phyloP scores from a whole-genome alignment of 2,797 vertebrate species.

The Fratercula arctica region DNA sequence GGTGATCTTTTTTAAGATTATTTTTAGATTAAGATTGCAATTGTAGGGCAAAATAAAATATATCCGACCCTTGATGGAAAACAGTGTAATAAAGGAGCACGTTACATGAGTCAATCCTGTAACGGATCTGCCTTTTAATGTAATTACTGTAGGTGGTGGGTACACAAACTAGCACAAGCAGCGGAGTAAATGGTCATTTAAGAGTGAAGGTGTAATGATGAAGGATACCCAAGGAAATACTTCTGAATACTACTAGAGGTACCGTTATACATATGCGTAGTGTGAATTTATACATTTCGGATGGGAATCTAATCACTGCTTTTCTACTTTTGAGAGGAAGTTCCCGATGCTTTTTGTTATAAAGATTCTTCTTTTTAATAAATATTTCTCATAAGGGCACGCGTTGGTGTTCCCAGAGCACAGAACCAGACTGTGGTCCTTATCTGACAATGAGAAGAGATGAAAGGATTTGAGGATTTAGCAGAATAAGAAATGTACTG shows the following conservation, averaged over 20 bases:
- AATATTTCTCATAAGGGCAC: not conserved
- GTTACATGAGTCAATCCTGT: not conserved
- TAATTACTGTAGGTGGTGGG: conserved; percentile 8
- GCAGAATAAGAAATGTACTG: conserved; percentile 11
- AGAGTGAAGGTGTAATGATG: not conserved
- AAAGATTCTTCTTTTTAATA: not conserved
- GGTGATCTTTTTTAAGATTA: not conserved
- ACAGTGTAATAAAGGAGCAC: not conserved
- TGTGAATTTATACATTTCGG: not conserved
- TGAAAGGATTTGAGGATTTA: conserved; percentile 52
- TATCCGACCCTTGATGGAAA: not conserved
- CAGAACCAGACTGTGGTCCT: not conserved
- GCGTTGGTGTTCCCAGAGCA: not conserved
- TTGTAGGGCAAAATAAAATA: conserved; percentile 7
- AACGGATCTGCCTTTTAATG: not conserved
- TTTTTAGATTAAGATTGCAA: conserved; percentile 10
- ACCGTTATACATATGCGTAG: not conserved
- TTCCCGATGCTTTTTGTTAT: not conserved
- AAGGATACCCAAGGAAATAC: not conserved
- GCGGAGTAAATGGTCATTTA: not conserved
- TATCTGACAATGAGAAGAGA: conserved; percentile 9
- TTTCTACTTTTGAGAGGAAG: not conserved
- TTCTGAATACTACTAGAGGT: not conserved
- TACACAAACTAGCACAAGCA: not conserved
- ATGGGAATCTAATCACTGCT: not conserved